Conservation (phyloP, 2,888 invertebrate species). For the Trachelus troglodyta region DNA sequence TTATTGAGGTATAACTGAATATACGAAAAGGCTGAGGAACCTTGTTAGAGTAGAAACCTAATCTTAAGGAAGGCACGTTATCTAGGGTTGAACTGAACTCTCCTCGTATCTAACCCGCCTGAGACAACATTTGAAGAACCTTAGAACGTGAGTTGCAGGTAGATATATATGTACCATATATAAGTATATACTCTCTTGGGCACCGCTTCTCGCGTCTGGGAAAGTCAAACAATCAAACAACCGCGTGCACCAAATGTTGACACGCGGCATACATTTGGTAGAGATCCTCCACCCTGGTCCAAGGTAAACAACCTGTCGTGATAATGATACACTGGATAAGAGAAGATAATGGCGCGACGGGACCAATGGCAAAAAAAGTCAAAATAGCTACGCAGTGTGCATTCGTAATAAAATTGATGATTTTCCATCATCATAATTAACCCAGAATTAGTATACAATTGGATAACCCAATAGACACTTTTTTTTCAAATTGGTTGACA, state of each 20-base stretch:
- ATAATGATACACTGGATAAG: constrained; percentile 57
- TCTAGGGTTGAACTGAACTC: constrained; percentile 41
- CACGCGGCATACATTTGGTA: constrained; percentile 59
- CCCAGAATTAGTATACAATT: background rate
- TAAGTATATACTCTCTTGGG: constrained; percentile 22
- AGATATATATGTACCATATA: constrained; percentile 35
- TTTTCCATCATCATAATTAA: background rate
- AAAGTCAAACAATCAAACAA: constrained; percentile 65
- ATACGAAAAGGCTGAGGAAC: background rate
- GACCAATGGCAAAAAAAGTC: background rate
- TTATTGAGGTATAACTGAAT: background rate
- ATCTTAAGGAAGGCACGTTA: constrained; percentile 34
- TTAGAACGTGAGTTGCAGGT: constrained; percentile 51
- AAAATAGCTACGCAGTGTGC: background rate
- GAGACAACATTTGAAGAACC: constrained; percentile 60
- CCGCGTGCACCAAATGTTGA: constrained; percentile 57
- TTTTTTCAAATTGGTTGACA: no score
- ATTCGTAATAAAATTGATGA: background rate
- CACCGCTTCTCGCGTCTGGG: constrained; percentile 56
- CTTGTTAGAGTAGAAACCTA: constrained; percentile 31
- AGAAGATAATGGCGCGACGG: constrained; percentile 13
- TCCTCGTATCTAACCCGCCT: constrained; percentile 57
- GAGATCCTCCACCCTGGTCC: constrained; percentile 32
- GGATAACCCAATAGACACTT: no score
- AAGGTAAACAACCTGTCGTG: constrained; percentile 63